Evolutionary conservation across 1,140 invertebrate genomes (phyloP).

Genomic region (Drosophila sturtevanti): DNA sequence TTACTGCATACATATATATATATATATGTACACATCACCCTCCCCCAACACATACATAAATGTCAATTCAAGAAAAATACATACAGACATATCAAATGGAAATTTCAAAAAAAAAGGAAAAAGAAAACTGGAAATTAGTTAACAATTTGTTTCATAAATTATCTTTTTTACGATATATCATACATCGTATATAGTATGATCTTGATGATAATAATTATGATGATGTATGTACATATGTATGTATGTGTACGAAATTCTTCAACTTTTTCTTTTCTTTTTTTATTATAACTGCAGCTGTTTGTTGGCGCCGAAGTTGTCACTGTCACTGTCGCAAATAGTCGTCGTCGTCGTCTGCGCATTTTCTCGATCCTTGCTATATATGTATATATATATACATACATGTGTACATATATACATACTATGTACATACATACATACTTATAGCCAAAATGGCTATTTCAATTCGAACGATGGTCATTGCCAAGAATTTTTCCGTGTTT

Average conservation of each 20-base stretch:
- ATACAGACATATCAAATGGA: background rate
- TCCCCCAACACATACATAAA: background rate
- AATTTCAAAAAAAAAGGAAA: background rate
- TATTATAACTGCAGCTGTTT: slow-evolving; percentile 7
- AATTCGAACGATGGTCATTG: slow-evolving; percentile 75
- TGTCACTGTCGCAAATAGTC: slow-evolving; percentile 5
- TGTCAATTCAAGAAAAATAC: no score
- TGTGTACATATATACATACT: background rate
- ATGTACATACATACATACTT: slow-evolving; percentile 26
- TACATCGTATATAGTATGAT: background rate
- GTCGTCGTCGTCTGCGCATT: slow-evolving; percentile 5
- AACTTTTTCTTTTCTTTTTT: background rate
- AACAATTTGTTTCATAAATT: background rate
- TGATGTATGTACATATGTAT: background rate
- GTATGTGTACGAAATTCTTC: background rate
- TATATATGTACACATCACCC: no score
- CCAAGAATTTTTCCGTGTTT: slow-evolving; percentile 81
- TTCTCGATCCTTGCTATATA: background rate
- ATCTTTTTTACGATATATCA: background rate
- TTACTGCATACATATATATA: background rate
- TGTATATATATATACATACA: background rate
- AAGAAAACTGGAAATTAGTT: slow-evolving; percentile 2
- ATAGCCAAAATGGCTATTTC: slow-evolving; percentile 72
- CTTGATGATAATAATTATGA: background rate
- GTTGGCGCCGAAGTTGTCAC: slow-evolving; percentile 7